phyloP scores from a whole-genome alignment of 2,113 vertebrate species.

The Oreochromis aureus region DNA sequence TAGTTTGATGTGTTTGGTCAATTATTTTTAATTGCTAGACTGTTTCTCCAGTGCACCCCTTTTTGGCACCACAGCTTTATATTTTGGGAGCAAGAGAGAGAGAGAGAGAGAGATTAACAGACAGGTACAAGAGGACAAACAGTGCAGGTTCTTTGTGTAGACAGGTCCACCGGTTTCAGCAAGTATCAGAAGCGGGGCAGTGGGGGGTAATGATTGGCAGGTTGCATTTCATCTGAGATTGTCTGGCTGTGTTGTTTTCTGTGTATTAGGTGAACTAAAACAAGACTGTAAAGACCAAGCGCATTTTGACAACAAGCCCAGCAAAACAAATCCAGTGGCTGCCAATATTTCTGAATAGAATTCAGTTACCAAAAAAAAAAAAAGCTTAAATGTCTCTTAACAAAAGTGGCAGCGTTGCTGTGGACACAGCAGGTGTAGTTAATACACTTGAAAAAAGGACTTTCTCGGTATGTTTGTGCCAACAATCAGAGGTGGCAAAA shows the following conservation, averaged over 20 bases:
- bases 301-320: slow-evolving; percentile 40
- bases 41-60: not conserved
- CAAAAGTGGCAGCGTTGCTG: not conserved
- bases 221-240: slow-evolving; percentile 21
- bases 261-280: slow-evolving; percentile 40
- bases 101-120: not conserved
- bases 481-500: not conserved
- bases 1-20: not conserved
- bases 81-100: not conserved
- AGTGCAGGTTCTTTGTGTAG: not conserved
- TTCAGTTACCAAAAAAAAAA: not conserved
- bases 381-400: slow-evolving; percentile 3
- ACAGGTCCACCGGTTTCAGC: not conserved
- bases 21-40: not conserved
- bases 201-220: slow-evolving; percentile 34
- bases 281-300: slow-evolving; percentile 16
- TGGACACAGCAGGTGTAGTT: not conserved
- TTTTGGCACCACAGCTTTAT: not conserved
- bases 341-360: slow-evolving; percentile 22
- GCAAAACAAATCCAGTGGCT: slow-evolving; percentile 26
- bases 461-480: not conserved
- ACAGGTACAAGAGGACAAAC: not conserved
- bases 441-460: not conserved
- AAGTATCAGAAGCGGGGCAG: not conserved
- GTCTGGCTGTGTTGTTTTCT: slow-evolving; percentile 30